Percentiles rank a stretch among this genome's conserved stretches.
Evolutionary conservation across 2,113 vertebrate species (phyloP).

Genomic region (Gymnobelideus leadbeateri): DNA sequence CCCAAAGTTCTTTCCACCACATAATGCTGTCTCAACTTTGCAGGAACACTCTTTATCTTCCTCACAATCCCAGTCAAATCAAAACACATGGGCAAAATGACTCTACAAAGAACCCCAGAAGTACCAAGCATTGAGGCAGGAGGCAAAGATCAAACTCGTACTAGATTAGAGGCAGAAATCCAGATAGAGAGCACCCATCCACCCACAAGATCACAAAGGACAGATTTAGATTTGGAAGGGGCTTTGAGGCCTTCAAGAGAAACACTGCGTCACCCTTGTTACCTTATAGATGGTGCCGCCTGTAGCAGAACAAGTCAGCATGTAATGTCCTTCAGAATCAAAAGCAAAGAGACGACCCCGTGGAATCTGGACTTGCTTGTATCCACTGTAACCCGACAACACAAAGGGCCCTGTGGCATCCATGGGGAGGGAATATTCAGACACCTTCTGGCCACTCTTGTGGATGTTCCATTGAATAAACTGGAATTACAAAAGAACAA

Average conservation of each 20-base stretch:
- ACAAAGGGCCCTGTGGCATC: conserved; percentile 96
- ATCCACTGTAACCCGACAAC: conserved; percentile 96
- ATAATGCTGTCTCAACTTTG: neutral
- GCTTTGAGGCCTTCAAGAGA: neutral
- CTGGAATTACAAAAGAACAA: conserved; percentile 80
- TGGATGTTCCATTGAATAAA: conserved; percentile 99
- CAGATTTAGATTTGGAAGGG: neutral
- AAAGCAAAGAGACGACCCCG: conserved; percentile 96
- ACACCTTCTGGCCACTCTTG: conserved; percentile 94
- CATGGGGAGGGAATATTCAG: conserved; percentile 89
- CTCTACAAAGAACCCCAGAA: neutral
- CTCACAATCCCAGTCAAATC: neutral
- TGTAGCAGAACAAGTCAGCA: conserved; percentile 92
- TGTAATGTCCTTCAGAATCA: conserved; percentile 96
- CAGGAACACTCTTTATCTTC: neutral
- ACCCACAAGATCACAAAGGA: neutral
- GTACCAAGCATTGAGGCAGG: neutral
- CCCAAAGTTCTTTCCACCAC: neutral
- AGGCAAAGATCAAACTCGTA: neutral
- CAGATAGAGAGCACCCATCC: neutral
- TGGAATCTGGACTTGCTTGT: conserved; percentile 97
- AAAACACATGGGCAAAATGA: neutral
- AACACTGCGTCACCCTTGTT: conserved; percentile 44
- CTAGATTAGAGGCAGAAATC: neutral
- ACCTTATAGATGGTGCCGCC: conserved; percentile 96